Conservation (phyloP, 2,113 vertebrate genomes). For the Panthera tigris region DNA sequence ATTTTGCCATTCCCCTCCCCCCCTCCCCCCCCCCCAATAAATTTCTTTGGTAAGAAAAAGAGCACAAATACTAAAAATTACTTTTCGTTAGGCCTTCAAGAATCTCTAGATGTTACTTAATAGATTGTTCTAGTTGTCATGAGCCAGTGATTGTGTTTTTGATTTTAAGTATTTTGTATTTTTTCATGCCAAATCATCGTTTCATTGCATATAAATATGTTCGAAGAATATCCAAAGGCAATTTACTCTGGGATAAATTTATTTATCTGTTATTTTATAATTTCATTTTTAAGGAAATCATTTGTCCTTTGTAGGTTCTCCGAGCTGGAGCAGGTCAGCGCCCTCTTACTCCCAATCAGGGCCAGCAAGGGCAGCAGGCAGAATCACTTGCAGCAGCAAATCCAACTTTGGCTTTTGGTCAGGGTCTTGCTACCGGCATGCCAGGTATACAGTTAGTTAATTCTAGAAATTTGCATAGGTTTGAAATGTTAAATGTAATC, state of each 20-base stretch:
- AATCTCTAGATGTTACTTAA: neutral
- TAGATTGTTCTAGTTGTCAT: neutral
- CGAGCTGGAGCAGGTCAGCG: conserved; percentile 94
- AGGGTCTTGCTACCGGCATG: conserved; percentile 94
- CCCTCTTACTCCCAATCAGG: conserved; percentile 95
- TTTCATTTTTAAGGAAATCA: conserved; percentile 58
- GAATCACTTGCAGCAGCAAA: conserved; percentile 95
- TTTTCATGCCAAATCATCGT: neutral
- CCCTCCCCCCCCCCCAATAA: neutral
- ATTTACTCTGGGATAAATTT: conserved; percentile 44
- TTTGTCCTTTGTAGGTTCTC: conserved; percentile 89
- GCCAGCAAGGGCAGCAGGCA: conserved; percentile 95
- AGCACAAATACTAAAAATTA: neutral
- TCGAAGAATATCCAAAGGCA: neutral
- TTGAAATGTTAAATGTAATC: conserved; percentile 31
- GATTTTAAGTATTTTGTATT: neutral
- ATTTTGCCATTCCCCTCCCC: neutral
- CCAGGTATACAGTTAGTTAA: conserved; percentile 87
- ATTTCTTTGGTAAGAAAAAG: neutral
- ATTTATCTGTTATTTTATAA: neutral
- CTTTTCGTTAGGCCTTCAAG: neutral
- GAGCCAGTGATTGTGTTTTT: conserved; percentile 10
- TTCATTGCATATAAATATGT: conserved; percentile 7
- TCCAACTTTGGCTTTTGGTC: conserved; percentile 94
- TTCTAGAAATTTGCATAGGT: conserved; percentile 55